Evolutionary conservation across 2,797 vertebrate genomes (phyloP).

Genomic region (Ataeniobius toweri): DNA sequence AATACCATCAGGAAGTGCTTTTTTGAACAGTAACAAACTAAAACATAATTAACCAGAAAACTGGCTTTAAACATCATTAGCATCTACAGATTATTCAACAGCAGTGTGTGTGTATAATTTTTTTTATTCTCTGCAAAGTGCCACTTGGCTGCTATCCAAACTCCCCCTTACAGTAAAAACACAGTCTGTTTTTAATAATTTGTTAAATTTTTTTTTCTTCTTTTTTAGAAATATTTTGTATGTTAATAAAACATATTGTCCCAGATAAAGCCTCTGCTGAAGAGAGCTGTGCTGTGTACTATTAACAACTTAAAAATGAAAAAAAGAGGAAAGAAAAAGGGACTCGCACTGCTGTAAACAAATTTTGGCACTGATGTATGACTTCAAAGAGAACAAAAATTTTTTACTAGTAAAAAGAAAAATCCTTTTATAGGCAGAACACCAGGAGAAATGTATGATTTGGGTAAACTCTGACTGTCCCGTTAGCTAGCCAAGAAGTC

Average conservation of each 20-base stretch:
- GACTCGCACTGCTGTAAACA: conserved; percentile 53
- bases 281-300: conserved; percentile 66
- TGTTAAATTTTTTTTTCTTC: neutral
- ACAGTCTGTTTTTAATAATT: conserved; percentile 50
- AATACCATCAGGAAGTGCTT: conserved; percentile 54
- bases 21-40: conserved; percentile 52
- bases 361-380: conserved; percentile 63
- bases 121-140: conserved; percentile 59
- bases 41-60: conserved; percentile 59
- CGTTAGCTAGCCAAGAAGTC: conserved; percentile 35
- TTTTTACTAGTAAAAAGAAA: conserved; percentile 51
- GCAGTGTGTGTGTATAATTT: conserved; percentile 33
- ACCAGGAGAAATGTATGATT: conserved; percentile 62
- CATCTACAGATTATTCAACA: conserved; percentile 67
- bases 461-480: conserved; percentile 57
- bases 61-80: conserved; percentile 69
- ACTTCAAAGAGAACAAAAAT: conserved; percentile 52
- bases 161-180: conserved; percentile 73
- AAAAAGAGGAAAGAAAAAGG: conserved; percentile 63
- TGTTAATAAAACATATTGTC: conserved; percentile 78
- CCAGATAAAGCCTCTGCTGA: conserved; percentile 57
- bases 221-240: conserved; percentile 75
- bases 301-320: conserved; percentile 69
- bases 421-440: conserved; percentile 74
- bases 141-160: conserved; percentile 53